Evolutionary conservation across 2,888 invertebrate species (phyloP), one percentile per base, ranked within the genome.

Genomic region (Anthrax anthrax): DNA sequence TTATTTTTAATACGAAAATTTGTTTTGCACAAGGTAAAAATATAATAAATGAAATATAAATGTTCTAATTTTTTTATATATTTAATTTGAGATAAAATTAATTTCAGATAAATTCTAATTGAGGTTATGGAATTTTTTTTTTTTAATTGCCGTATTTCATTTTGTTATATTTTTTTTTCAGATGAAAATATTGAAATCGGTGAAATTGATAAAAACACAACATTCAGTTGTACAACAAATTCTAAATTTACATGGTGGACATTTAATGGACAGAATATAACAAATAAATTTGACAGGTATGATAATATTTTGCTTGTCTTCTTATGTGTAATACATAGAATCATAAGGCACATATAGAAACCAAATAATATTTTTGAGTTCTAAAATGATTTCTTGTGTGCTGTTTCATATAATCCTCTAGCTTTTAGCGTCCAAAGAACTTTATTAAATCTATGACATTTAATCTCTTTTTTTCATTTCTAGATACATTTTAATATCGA

Each of bases 171-270:
- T 39, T 44, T 50, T 27, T 23, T 48, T 48, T 43, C 43, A 52
- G 52, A 49, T 8, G 50, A 48, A 38, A 37, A 41, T 32, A 32
- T 32, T 12, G 29, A 32, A 27, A 37, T 37, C 36, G 52, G 47
- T 47, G 58, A 60, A 52, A 50, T 70, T 50, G 74, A 72, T 37
- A 63, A 61, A 52, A 74, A 74, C 60, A 60, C 70, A 40, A 70
- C 75, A 17, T 58, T 79, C 32, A 69, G 68, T 51, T 80, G 80
- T 56, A 70, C 68, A 54, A 70, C 75, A 12, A 65, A 71, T 40
- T 62, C 63, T 37, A 71, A 72, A 54, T 63, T 66, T 37, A 70
- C 76, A 52, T 72, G 72, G 70, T 81, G 81, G 81, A 72, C 67
- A 38, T 71, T 70, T 47, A 71, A 74, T 52, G 74, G 71, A 37